Conservation (phyloP, 2,888 invertebrate species). For the Sarcophaga caerulescens region DNA sequence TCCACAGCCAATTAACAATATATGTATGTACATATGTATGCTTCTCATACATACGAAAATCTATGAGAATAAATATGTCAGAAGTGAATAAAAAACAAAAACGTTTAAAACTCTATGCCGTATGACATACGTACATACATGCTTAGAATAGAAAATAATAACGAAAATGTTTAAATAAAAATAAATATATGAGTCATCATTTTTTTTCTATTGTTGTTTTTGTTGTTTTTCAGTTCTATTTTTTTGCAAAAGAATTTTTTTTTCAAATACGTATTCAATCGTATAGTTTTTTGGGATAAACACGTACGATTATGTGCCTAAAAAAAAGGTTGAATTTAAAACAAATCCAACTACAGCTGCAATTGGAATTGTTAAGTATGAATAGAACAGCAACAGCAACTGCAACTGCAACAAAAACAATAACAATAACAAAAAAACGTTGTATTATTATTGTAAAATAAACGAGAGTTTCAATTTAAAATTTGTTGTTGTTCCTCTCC, state of each 20-base stretch:
- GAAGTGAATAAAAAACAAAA: too few relatives aligned
- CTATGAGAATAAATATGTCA: too few relatives aligned
- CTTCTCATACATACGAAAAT: too few relatives aligned
- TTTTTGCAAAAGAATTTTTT: conserved; percentile 42
- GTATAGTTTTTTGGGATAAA: conserved; percentile 46
- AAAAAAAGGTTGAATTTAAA: conserved; percentile 55
- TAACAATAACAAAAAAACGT: background rate
- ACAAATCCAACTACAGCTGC: conserved; percentile 54
- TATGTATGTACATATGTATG: too few relatives aligned
- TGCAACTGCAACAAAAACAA: background rate
- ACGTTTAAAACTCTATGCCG: too few relatives aligned
- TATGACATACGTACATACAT: too few relatives aligned
- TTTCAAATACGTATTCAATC: conserved; percentile 39
- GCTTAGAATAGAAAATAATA: too few relatives aligned
- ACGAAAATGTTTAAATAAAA: too few relatives aligned
- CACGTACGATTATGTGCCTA: conserved; percentile 57
- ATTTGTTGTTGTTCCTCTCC: conserved; percentile 11
- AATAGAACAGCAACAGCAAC: conserved; percentile 2
- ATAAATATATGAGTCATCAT: too few relatives aligned
- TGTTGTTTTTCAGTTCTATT: background rate
- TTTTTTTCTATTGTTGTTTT: background rate
- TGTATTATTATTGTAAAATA: background rate
- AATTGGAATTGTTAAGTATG: conserved; percentile 36
- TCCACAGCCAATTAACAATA: too few relatives aligned
- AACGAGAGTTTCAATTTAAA: conserved; percentile 36